phyloP scores from a whole-genome alignment of 1,140 invertebrate species.

The Paralvinella palmiformis region DNA sequence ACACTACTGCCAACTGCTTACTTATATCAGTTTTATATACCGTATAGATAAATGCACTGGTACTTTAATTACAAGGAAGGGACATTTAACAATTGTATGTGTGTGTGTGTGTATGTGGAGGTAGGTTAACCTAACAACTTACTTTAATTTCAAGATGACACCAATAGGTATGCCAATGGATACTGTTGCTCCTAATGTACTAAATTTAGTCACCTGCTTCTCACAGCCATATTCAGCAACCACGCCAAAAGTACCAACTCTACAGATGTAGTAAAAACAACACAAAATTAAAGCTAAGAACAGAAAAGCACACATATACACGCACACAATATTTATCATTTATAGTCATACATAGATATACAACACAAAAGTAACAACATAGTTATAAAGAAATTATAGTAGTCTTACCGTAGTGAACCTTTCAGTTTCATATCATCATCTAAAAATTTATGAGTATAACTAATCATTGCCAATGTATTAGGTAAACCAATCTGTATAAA shows the following conservation, averaged over 20 bases:
- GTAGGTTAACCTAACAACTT: conserved; percentile 42
- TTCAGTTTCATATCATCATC: conserved; percentile 69
- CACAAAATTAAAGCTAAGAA: neutral
- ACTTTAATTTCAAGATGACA: conserved; percentile 83
- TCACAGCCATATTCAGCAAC: conserved; percentile 84
- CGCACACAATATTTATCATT: neutral
- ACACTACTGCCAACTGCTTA: no score
- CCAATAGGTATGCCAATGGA: conserved; percentile 77
- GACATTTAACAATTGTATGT: neutral
- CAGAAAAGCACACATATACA: neutral
- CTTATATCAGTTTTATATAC: no score
- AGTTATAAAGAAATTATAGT: neutral
- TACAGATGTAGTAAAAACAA: conserved; percentile 38
- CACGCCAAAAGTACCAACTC: conserved; percentile 78
- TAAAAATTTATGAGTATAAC: conserved; percentile 67
- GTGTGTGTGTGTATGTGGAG: no score
- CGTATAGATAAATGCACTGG: neutral
- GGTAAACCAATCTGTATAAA: conserved; percentile 64
- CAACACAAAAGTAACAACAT: neutral
- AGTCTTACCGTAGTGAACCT: conserved; percentile 66
- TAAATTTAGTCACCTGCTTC: conserved; percentile 86
- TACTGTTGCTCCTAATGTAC: conserved; percentile 76
- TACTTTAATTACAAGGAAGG: neutral
- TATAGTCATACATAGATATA: neutral
- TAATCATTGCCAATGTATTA: conserved; percentile 70